Evolutionary conservation across 2,113 vertebrate genomes (phyloP), one percentile per base, ranked within the genome.

Genomic region (Oncorhynchus nerka): DNA sequence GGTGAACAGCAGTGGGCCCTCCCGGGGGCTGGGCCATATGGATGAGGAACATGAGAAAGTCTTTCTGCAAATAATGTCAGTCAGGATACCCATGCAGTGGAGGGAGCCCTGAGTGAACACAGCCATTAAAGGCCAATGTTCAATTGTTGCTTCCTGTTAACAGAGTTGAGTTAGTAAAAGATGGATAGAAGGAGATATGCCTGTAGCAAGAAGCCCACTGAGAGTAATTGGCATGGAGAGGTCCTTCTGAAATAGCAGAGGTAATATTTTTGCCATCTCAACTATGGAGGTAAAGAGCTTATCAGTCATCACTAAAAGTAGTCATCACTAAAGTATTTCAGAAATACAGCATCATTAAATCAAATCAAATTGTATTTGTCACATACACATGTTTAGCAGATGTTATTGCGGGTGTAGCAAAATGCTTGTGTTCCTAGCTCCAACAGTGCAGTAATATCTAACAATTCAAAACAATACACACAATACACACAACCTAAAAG

Each of bases 1-100:
- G 85, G 88, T 90, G 84, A 87, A 84, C 79, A 70, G 83, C 81
- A 45, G 70, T 67, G 79, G 69, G 76, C 77, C 79, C 84, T 77
- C 81, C 84, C 79, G 77, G 59, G 69, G 83, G 79, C 71, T 81
- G 74, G 45, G 5, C 84, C 88, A 86, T 85, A 79, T 88, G 87
- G 76, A 70, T 2, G 57, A 57, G 76, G 82, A 86, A 74, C 77
- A 49, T 28, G 76, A 73, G 70, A 79, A 84, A 78, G 75, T 67
- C 76, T 82, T 73, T 79, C 3, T 75, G 78, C 71, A 86, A 90
- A 86, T 82, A 85, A 65, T 65, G 77, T 78, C 79, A 78, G 80
- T 85, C 87, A 86, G 71, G 77, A 77, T 66, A 66, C 30, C 68
- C 82, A 75, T 70, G 78, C 70, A 68, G 66, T 77, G 78, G 71